phyloP scores from a whole-genome alignment of 1,140 invertebrate species.

The Macrotrachela quadricornifera region DNA sequence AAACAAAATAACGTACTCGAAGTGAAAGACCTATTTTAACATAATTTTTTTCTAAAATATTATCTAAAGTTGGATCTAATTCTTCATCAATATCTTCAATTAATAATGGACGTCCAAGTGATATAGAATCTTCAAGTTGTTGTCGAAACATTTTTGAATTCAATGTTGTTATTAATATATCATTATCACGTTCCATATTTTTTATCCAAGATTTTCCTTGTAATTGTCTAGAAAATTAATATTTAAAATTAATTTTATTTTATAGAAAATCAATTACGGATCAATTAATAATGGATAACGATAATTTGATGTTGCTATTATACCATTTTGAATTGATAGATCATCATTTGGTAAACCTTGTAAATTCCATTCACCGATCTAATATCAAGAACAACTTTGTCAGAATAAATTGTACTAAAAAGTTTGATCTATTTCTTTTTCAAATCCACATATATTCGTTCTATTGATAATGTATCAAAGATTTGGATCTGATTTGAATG shows the following conservation, averaged over 20 bases:
- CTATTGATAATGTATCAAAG: no score
- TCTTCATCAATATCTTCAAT: slow-evolving; percentile 30
- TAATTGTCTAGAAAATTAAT: slow-evolving; percentile 37
- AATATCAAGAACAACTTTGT: not conserved
- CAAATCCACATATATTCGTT: no score
- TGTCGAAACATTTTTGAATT: slow-evolving; percentile 21
- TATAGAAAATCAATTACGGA: slow-evolving; percentile 27
- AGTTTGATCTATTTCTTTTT: no score
- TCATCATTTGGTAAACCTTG: slow-evolving; percentile 56
- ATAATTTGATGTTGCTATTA: slow-evolving; percentile 52
- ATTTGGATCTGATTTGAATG: no score
- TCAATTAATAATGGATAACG: slow-evolving; percentile 71
- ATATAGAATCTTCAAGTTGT: slow-evolving; percentile 28
- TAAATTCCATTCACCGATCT: slow-evolving; percentile 59
- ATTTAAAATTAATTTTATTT: no score
- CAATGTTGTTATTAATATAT: slow-evolving; percentile 27
- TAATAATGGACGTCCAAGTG: slow-evolving; percentile 30
- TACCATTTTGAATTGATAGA: slow-evolving; percentile 64
- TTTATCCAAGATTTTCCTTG: slow-evolving; percentile 35
- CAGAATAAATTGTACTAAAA: no score
- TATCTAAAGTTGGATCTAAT: slow-evolving; percentile 26
- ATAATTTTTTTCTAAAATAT: no score
- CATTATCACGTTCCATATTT: slow-evolving; percentile 30
- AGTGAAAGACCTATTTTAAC: no score
- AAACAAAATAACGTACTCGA: slow-evolving; percentile 11